Percentiles rank a stretch among this genome's conserved stretches.
Conservation (phyloP, 2,888 invertebrate genomes). For the Fragum whitleyi region DNA sequence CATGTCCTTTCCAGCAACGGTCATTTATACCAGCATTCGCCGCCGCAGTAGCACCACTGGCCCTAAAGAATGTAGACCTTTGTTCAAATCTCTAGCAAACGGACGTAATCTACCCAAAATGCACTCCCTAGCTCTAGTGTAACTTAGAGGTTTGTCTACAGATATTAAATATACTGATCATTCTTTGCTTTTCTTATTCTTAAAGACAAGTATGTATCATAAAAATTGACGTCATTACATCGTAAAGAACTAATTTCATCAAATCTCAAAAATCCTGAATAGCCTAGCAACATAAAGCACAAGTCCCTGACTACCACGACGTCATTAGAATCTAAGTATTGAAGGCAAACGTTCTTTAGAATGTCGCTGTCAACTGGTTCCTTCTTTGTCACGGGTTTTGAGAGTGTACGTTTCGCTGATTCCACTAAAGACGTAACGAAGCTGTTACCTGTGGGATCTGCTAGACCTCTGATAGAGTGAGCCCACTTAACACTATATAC, state of each 20-base stretch:
- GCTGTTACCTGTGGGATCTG: slow-evolving; percentile 48
- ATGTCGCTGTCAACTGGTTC: slow-evolving; percentile 47
- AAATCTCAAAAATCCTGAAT: slow-evolving; percentile 5
- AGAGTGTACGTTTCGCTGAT: slow-evolving; percentile 35
- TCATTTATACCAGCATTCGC: slow-evolving; percentile 41
- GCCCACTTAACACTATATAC: slow-evolving; percentile 48
- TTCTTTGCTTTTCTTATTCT: slow-evolving; percentile 12
- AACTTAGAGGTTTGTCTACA: slow-evolving; percentile 34
- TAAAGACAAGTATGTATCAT: slow-evolving; percentile 2
- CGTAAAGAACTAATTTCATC: slow-evolving; percentile 11
- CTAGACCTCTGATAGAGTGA: slow-evolving; percentile 20
- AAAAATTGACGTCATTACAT: slow-evolving; percentile 9
- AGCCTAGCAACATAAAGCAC: slow-evolving; percentile 32
- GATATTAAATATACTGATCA: slow-evolving; percentile 1
- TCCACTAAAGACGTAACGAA: slow-evolving; percentile 56
- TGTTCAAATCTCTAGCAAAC: slow-evolving; percentile 26
- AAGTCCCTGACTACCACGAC: slow-evolving; percentile 44
- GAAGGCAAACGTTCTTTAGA: slow-evolving; percentile 38
- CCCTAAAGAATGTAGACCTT: slow-evolving; percentile 44
- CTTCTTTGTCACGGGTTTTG: slow-evolving; percentile 47
- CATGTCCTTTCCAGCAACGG: slow-evolving; percentile 39
- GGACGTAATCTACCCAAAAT: slow-evolving; percentile 15
- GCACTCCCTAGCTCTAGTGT: slow-evolving; percentile 42
- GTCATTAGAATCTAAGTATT: slow-evolving; percentile 29
- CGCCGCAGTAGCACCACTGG: slow-evolving; percentile 35